Conservation (phyloP, 2,888 invertebrate species). For the Dastarcus helophoroides region DNA sequence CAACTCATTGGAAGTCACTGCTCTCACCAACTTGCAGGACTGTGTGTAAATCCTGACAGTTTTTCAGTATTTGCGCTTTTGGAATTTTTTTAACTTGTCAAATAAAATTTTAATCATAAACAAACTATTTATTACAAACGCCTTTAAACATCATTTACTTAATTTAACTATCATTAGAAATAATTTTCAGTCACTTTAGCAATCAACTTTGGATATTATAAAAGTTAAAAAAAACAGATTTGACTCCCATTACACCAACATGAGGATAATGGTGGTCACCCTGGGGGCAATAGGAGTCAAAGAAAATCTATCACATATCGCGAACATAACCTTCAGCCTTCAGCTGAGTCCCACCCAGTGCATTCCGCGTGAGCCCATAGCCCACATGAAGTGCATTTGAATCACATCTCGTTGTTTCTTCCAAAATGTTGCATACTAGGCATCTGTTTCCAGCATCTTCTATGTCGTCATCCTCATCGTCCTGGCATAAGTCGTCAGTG, state of each 20-base stretch:
- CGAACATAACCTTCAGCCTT: constrained; percentile 12
- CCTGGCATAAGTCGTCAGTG: no score
- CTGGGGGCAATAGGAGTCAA: constrained; percentile 10
- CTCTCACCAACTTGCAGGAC: no score
- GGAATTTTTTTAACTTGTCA: no score
- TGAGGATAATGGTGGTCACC: constrained; percentile 8
- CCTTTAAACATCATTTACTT: constrained; percentile 9
- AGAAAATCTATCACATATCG: constrained; percentile 9
- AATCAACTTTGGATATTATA: constrained; percentile 8
- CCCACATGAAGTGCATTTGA: constrained; percentile 13
- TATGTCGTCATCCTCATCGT: constrained; percentile 11
- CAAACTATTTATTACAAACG: constrained; percentile 11
- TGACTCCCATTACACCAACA: constrained; percentile 10
- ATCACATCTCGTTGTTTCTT: constrained; percentile 14
- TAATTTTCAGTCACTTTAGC: constrained; percentile 10
- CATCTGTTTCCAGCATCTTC: constrained; percentile 12
- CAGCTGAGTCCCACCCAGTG: constrained; percentile 9
- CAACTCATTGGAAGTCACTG: no score
- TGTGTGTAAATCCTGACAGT: no score
- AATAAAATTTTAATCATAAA: constrained; percentile 10
- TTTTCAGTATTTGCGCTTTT: no score
- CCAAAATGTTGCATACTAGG: constrained; percentile 11
- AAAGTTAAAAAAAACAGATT: constrained; percentile 10
- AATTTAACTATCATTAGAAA: constrained; percentile 9
- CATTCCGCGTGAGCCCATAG: constrained; percentile 13